A percentile compares a stretch with the other conserved stretches of the same genome.
Evolutionary conservation across 2,888 invertebrate species (phyloP).

Genomic region (Pegoplata infirma): DNA sequence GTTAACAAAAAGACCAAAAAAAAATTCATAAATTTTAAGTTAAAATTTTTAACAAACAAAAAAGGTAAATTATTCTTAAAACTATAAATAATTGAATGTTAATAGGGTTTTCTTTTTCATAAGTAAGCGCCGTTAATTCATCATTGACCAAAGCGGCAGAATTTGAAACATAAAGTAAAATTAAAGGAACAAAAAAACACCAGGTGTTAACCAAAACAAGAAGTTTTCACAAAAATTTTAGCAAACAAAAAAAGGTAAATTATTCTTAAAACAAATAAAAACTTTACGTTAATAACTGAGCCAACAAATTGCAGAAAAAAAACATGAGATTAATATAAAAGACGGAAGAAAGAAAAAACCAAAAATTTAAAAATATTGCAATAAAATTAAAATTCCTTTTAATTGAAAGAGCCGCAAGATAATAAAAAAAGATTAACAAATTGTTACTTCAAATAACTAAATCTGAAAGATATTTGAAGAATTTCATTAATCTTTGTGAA

Average conservation of each 20-base stretch:
- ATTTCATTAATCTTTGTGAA: conserved; percentile 15
- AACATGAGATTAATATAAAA: background rate
- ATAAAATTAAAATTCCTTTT: conserved; percentile 3
- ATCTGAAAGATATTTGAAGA: background rate
- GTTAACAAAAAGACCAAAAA: too few relatives aligned
- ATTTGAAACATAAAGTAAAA: conserved; percentile 43
- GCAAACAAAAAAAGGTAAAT: conserved; percentile 2
- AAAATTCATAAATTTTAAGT: too few relatives aligned
- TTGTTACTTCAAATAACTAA: background rate
- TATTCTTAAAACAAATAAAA: conserved; percentile 1
- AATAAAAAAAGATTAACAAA: background rate
- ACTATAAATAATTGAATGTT: too few relatives aligned
- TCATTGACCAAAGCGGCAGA: conserved; percentile 47
- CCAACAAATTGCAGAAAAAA: conserved; percentile 10
- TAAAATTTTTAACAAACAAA: too few relatives aligned
- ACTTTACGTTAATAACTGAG: too few relatives aligned
- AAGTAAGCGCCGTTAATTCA: conserved; percentile 58
- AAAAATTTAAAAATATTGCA: background rate
- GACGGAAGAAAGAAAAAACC: background rate
- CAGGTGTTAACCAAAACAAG: conserved; percentile 57
- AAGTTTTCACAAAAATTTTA: background rate
- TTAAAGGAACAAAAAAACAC: conserved; percentile 18
- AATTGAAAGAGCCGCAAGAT: conserved; percentile 1
- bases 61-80: too few relatives aligned
- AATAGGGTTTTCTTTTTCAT: too few relatives aligned